These are phyloP conservation scores for Ametastegia equiseti DNA, from an alignment of 2,888 invertebrate genomes.

Conservation along the genomic window DNA sequence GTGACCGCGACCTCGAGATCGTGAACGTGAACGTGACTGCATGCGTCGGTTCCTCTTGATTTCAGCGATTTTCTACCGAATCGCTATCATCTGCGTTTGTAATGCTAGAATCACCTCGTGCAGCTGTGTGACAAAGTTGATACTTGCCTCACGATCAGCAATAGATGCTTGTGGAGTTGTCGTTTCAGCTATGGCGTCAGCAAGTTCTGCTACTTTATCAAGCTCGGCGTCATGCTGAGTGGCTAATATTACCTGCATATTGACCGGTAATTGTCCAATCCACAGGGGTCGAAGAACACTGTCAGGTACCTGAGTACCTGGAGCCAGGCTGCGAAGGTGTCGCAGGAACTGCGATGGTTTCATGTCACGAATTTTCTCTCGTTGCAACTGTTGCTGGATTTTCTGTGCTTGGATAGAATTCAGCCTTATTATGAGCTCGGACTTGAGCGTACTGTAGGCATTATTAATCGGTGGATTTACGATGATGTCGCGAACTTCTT, in stretches of 20 bases:
- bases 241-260: slow-evolving; percentile 28
- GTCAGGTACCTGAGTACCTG: slow-evolving; percentile 53
- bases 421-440: slow-evolving; percentile 60
- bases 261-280: slow-evolving; percentile 9
- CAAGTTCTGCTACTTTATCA: slow-evolving; percentile 4
- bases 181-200: background rate
- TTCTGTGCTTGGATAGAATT: slow-evolving; percentile 52
- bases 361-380: slow-evolving; percentile 54
- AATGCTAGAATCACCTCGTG: background rate
- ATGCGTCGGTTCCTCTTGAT: background rate
- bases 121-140: background rate
- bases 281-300: slow-evolving; percentile 51
- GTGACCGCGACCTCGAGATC: background rate
- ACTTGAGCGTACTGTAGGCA: slow-evolving; percentile 58
- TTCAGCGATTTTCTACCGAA: background rate
- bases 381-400: slow-evolving; percentile 53
- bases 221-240: slow-evolving; percentile 17
- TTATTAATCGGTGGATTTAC: slow-evolving; percentile 53
- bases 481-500: slow-evolving; percentile 60
- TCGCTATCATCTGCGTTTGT: background rate
- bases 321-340: slow-evolving; percentile 56
- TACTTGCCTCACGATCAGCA: background rate
- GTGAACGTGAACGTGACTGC: slow-evolving; percentile 13
- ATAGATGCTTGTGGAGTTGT: background rate
- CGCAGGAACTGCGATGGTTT: slow-evolving; percentile 62